Percentiles rank a stretch among this genome's conserved stretches.
phyloP scores from a whole-genome alignment of 1,140 invertebrate species.

The Procambarus clarkii region DNA sequence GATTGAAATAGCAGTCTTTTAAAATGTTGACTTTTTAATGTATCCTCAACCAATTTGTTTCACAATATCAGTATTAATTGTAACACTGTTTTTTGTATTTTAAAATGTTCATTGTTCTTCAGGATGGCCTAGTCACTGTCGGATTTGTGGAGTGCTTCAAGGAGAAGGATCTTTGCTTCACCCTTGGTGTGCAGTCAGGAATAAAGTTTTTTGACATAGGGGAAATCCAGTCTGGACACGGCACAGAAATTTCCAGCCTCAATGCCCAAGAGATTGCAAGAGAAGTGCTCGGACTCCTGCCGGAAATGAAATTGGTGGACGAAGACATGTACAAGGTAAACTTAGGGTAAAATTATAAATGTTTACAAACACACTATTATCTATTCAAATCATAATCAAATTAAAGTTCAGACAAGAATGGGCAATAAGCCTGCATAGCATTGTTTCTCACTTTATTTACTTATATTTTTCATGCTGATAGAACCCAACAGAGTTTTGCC shows the following conservation, averaged over 20 bases:
- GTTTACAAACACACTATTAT: too few species aligned
- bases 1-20: too few species aligned
- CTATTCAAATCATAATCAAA: too few species aligned
- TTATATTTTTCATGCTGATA: too few species aligned
- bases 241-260: constrained; percentile 31
- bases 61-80: too few species aligned
- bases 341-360: background rate
- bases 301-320: constrained; percentile 78
- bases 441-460: too few species aligned
- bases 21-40: too few species aligned
- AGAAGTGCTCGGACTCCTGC: constrained; percentile 79
- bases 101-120: background rate
- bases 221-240: constrained; percentile 19
- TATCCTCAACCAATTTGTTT: too few species aligned
- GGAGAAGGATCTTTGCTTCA: constrained; percentile 23
- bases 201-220: constrained; percentile 37
- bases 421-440: too few species aligned
- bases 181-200: constrained; percentile 25
- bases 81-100: background rate
- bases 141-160: constrained; percentile 30
- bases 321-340: constrained; percentile 39
- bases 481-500: too few species aligned
- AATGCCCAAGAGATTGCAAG: constrained; percentile 79
- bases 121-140: constrained; percentile 48
- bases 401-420: too few species aligned